Evolutionary conservation across 2,888 invertebrate genomes (phyloP), one percentile per base, ranked within the genome.

Genomic region (Drosophila setosimentum): DNA sequence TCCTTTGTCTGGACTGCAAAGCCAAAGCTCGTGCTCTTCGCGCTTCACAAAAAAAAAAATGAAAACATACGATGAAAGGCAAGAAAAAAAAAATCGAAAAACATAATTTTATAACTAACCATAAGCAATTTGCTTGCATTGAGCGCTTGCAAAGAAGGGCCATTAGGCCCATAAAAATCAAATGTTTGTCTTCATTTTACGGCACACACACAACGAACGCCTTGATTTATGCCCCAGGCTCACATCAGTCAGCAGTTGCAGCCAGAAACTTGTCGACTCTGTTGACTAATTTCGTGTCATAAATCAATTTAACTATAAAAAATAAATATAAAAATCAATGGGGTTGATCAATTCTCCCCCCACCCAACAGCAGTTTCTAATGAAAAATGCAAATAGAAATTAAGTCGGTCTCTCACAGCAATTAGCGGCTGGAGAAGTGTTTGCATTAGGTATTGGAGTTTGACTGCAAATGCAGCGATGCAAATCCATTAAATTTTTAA

Each of bases 131-230:
- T 89, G 78, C 68, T 76, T 84, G 85, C 61, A 76, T 69, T 61
- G 64, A 68, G 68, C 51, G 73, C 45, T 45, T 64, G 73, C 76
- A 82, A 82, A 69, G 78, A 82, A 69, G 78, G 78, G 76, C 76
- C 87, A 84, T 89, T 87, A 84, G 85, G 85, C 84, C 83, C 86
- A 89, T 87, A 89, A 87, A 89, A 89, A 89, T 86, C 83, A 87
- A 82, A 86, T 87, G 82, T 85, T 87, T 85, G 85, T 78, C 69
- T 84, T 80, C 69, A 75, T 74, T 89, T 86, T 86, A 84, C 77
- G 76, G 79, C 70, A 54, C 58, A 63, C 54, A 54, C 54, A 54
- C 57, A 57, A 21, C 67, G 76, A 57, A 21, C 67, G 76, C 77
- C 73, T 88, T 87, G 88, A 87, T 89, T 87, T 89, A 89, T 89